Base-by-base conservation (phyloP, 37 sponge, comb jelly and placozoan genomes). In the Aplysina aerophoba region DNA sequence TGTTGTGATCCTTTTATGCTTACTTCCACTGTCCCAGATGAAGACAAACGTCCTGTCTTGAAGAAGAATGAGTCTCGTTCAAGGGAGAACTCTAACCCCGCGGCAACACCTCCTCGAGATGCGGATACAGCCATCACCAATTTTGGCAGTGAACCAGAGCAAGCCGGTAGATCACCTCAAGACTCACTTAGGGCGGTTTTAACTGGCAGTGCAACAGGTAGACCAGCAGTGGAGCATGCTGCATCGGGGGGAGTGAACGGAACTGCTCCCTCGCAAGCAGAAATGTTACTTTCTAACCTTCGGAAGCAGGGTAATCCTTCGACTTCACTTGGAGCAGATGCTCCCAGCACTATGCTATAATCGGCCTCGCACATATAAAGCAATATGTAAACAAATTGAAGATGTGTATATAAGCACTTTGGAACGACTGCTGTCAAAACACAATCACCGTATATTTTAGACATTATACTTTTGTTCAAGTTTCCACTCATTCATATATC, bases 331-430 rank as follows among this genome's bases (percentile, higher is more conserved):
- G 78, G 53, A 41, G 21, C 54, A 13, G 54, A 75, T 11, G 37
- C n/a, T 1, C 78, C 44, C 53, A 75, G 53, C 53, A 75, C 78
- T 4, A 75, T 75, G 78, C 41, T 75, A 75, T 75, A 75, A 54
- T 36, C 39, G 3, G 12, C 25, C 28, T 4, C 50, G 8, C 3
- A 44, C 50, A 44, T 8, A 44, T 44, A 44, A 44, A 44, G 8
- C 50, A 11, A 8, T 3, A 44, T 44, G 8, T 11, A 44, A 44
- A 44, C 6, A 8, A 44, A 44, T 44, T 44, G 50, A 8, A 11
- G 3, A 44, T 44, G 50, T 44, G 50, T 44, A 44, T 8, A 44
- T 44, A 44, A 44, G 50, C 50, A 3, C 3, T 44, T 44, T 44
- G 50, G 50, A 44, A 11, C 3, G 8, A 44, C 50, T 8, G 3